A percentile compares a stretch with the other conserved stretches of the same genome.
Conservation (phyloP, 2,113 vertebrate genomes). For the Mungos mungo region DNA sequence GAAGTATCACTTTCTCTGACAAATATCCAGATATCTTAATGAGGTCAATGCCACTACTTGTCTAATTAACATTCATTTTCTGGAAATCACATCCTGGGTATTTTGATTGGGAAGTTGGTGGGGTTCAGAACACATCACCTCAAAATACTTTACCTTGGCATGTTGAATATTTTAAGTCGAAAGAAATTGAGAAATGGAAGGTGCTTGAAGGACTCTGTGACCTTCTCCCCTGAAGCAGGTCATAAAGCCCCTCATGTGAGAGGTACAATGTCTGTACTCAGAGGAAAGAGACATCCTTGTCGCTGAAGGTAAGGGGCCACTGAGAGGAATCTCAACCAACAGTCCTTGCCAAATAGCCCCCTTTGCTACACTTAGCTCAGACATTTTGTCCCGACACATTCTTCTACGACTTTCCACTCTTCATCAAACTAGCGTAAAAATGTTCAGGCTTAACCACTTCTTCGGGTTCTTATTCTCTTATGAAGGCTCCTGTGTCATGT, state of each 20-base stretch:
- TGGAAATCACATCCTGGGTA: neutral
- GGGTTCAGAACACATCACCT: neutral
- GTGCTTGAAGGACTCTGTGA: neutral
- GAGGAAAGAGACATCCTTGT: neutral
- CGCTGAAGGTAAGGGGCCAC: neutral
- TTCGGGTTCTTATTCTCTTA: neutral
- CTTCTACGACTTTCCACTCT: neutral
- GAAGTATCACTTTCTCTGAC: constrained; percentile 3
- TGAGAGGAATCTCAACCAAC: neutral
- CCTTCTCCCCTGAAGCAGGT: neutral
- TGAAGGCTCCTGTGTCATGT: neutral
- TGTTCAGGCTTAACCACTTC: neutral
- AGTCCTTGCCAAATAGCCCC: neutral
- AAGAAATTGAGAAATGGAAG: neutral
- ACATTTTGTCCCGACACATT: neutral
- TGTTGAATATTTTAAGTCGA: neutral
- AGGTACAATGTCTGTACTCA: neutral
- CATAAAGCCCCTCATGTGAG: neutral
- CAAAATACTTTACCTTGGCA: neutral
- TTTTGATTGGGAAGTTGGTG: neutral
- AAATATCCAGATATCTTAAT: constrained; percentile 18
- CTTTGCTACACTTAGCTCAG: neutral
- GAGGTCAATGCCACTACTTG: neutral
- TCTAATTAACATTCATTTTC: constrained; percentile 50
- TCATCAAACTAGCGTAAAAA: neutral